These are phyloP conservation scores for Beroe ovata DNA, from an alignment of 37 sponge, comb jelly and placozoan genomes.

Conservation along the genomic window DNA sequence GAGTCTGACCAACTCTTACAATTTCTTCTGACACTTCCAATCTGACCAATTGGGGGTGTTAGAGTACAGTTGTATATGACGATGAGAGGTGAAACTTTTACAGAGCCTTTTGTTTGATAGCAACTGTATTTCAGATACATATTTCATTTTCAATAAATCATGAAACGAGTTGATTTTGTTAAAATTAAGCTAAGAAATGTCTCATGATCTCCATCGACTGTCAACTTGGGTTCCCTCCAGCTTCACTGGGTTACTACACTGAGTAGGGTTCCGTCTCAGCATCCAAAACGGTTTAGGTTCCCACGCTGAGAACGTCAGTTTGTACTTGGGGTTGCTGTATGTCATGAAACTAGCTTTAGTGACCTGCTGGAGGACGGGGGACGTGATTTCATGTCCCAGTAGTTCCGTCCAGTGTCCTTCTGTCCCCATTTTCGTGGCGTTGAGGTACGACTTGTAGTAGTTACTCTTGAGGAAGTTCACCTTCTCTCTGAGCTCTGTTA, in stretches of 20 bases:
- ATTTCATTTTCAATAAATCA: background rate
- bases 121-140: conserved; percentile 9
- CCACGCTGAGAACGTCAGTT: conserved; percentile 58
- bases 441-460: conserved; percentile 61
- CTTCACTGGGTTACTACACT: background rate
- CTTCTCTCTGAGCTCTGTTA: conserved; percentile 61
- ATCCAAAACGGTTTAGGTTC: conserved; percentile 68
- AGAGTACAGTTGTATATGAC: conserved; percentile 61
- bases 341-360: conserved; percentile 29
- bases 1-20: conserved; percentile 55
- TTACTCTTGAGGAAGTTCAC: conserved; percentile 57
- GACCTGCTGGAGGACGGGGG: conserved; percentile 42
- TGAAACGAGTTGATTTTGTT: too few relatives aligned
- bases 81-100: conserved; percentile 14
- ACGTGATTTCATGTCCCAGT: conserved; percentile 38
- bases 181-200: too few relatives aligned
- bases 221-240: background rate
- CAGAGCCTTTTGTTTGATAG: conserved; percentile 54
- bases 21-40: background rate
- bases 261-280: conserved; percentile 19
- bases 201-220: background rate
- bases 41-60: background rate
- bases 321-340: conserved; percentile 63
- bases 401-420: conserved; percentile 62
- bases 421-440: conserved; percentile 61